These are phyloP conservation scores for Cancer borealis DNA, from an alignment of 2,888 invertebrate species.

Conservation along the genomic window DNA sequence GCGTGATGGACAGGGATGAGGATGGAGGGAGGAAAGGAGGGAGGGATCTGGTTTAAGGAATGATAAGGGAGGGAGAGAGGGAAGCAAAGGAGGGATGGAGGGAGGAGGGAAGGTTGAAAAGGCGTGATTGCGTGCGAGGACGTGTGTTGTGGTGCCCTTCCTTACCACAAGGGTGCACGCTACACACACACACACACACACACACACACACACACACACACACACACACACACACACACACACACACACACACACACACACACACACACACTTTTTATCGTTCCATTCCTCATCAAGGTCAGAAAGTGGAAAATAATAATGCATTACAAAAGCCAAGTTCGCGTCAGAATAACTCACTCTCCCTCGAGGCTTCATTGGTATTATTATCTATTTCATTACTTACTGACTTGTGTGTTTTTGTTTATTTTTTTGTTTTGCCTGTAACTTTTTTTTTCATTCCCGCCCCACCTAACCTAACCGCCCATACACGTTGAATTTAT, in stretches of 20 bases:
- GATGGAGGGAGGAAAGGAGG: too few species aligned
- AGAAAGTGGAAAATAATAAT: not conserved
- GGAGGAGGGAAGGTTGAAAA: too few species aligned
- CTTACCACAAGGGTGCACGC: too few species aligned
- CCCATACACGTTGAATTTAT: constrained; percentile 17
- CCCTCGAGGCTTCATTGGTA: not conserved
- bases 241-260: too few species aligned
- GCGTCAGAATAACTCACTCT: not conserved
- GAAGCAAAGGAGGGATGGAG: too few species aligned
- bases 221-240: too few species aligned
- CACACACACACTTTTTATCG: not conserved
- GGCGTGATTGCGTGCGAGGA: too few species aligned
- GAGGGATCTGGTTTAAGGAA: too few species aligned
- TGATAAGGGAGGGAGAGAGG: too few species aligned
- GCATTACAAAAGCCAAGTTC: not conserved
- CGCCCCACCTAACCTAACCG: not conserved
- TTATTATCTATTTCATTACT: not conserved
- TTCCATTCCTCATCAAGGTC: not conserved
- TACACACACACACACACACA: not conserved
- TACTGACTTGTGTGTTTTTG: not conserved
- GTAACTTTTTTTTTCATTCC: not conserved
- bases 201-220: not conserved
- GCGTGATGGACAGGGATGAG: too few species aligned
- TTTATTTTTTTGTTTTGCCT: not conserved
- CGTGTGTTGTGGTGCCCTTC: too few species aligned